Percentiles rank a stretch among this genome's conserved stretches.
Evolutionary conservation across 1,140 invertebrate genomes (phyloP).

Genomic region (Drosophila repletoides): DNA sequence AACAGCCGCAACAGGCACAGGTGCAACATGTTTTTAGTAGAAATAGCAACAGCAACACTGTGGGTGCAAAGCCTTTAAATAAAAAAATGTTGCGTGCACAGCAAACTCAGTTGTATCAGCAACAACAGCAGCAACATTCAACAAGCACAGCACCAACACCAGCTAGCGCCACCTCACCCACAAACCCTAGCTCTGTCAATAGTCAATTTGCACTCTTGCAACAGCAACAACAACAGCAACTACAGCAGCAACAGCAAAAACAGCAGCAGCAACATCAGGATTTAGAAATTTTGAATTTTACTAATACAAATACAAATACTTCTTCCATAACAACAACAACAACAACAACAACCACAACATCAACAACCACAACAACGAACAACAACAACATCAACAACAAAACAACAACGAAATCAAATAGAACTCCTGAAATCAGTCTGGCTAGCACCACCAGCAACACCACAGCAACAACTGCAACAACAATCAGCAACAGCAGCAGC

Average conservation of each 20-base stretch:
- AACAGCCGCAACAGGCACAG: conserved; percentile 22
- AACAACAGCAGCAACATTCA: conserved; percentile 62
- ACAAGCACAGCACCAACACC: conserved; percentile 29
- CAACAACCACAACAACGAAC: conserved; percentile 11
- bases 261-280: conserved; percentile 70
- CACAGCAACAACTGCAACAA: conserved; percentile 24
- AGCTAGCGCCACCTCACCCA: conserved; percentile 38
- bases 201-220: conserved; percentile 50
- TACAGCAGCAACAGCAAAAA: conserved; percentile 43
- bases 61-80: conserved; percentile 63
- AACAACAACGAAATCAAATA: conserved; percentile 42
- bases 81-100: conserved; percentile 80
- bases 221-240: conserved; percentile 42
- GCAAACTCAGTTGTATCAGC: conserved; percentile 69
- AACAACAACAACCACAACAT: conserved; percentile 19
- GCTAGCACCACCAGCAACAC: conserved; percentile 22
- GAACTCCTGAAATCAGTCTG: conserved; percentile 72
- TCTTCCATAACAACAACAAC: conserved; percentile 47
- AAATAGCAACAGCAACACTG: conserved; percentile 13
- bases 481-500: conserved; percentile 24
- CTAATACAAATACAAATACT: conserved; percentile 63
- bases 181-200: conserved; percentile 49
- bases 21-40: conserved; percentile 12
- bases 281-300: conserved; percentile 75
- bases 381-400: conserved; percentile 25